Percentiles rank a stretch among this genome's conserved stretches.
phyloP scores from a whole-genome alignment of 2,797 vertebrate species.

The Taenioides sp. region DNA sequence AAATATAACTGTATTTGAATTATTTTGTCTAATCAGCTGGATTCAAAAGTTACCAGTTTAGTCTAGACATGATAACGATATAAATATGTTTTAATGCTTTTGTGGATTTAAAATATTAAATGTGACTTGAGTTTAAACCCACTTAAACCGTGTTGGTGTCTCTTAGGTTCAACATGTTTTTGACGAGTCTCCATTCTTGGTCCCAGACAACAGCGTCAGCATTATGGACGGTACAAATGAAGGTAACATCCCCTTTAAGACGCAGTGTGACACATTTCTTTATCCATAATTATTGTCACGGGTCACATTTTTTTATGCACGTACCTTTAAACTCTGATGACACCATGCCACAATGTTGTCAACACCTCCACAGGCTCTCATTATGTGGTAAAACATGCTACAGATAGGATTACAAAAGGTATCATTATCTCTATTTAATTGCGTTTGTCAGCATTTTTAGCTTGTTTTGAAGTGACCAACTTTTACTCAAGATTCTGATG shows the following conservation, averaged over 20 bases:
- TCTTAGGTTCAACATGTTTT: slow-evolving; percentile 87
- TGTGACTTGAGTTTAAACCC: neutral
- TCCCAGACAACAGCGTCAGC: slow-evolving; percentile 87
- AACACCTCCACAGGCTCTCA: slow-evolving; percentile 41
- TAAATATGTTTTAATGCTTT: neutral
- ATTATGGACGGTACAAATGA: slow-evolving; percentile 93
- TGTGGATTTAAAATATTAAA: neutral
- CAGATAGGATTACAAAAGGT: slow-evolving; percentile 16
- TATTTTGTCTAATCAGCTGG: too few species aligned
- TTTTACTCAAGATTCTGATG: slow-evolving; percentile 3
- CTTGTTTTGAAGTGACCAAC: slow-evolving; percentile 18
- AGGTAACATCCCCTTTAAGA: slow-evolving; percentile 73
- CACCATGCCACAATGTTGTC: too few species aligned
- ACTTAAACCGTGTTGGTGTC: neutral
- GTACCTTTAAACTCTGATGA: slow-evolving; percentile 40
- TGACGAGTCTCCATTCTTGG: slow-evolving; percentile 90
- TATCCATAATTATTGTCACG: neutral
- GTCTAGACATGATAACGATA: too few species aligned
- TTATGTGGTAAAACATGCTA: slow-evolving; percentile 46
- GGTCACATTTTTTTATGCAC: slow-evolving; percentile 34
- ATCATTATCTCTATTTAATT: slow-evolving; percentile 33
- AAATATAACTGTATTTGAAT: too few species aligned
- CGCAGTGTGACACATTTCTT: neutral
- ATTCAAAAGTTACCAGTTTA: too few species aligned
- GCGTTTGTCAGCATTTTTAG: slow-evolving; percentile 60